Base-by-base conservation (phyloP, 1,140 invertebrate species). In the Chrysoperla carnea region DNA sequence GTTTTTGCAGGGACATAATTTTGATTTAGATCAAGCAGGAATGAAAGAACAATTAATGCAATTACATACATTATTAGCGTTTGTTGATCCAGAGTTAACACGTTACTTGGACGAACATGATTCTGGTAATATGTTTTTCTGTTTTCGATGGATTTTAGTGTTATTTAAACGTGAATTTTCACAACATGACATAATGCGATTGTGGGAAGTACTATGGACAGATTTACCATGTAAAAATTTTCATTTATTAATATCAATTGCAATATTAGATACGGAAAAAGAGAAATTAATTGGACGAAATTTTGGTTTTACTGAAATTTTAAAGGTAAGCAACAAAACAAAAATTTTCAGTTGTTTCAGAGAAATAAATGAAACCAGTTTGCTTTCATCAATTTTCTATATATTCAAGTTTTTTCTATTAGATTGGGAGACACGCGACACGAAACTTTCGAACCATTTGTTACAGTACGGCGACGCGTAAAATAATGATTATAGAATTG, bases 81-180 rank as follows among this genome's bases (percentile, higher is more conserved):
- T 91, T 49, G 72, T 80, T 15, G 84, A 91, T 57, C 88, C 89
- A 1, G 74, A 80, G 41, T 67, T 98, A 27, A 84, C 82, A 36
- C 73, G 76, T 40, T 95, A 97, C 64, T 72, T 91, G 54, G 81
- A 86, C 47, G 75, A 71, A 17, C 84, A 96, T 53, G 92, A 98
- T 46, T 95, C 93, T 3, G 84, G 82, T 4, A 97, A 98, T 59
- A 91, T 99, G 83, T 98, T 93, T 59, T 99, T 99, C 63, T 97
- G 91, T 62, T 99, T 99, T 64, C 81, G 95, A 12, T 88, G 85
- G 84, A 66, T 88, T 3, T 64, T 89, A 5, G 83, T 89, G 7
- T 73, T 82, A 62, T 88, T 85, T 51, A 89, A 89, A 61, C 59
- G 84, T 47, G 84, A 89, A 62, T 78, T 89, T 50, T 71, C 69